Evolutionary conservation across 2,113 vertebrate species (phyloP).

Genomic region (Saimiri boliviensis): DNA sequence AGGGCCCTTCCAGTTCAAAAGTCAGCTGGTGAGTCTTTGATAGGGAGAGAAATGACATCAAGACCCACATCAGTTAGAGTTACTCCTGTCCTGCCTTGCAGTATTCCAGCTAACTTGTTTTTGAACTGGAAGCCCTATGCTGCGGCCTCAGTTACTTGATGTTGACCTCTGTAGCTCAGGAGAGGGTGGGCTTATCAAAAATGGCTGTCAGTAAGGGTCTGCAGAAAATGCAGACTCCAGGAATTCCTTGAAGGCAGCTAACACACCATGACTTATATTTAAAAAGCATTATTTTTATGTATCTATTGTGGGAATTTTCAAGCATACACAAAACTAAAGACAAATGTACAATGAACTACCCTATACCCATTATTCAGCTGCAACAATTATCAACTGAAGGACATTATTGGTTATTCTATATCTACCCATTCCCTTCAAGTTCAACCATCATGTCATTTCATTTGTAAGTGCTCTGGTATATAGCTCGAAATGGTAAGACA

Average conservation of each 20-base stretch:
- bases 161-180: not conserved
- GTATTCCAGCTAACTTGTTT: not conserved
- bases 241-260: not conserved
- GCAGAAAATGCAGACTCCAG: not conserved
- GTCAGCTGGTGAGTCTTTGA: not conserved
- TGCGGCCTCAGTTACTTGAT: not conserved
- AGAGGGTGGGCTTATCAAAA: not conserved
- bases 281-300: not conserved
- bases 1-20: not conserved
- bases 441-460: not conserved
- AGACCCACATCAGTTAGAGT: not conserved
- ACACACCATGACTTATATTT: not conserved
- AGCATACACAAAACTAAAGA: not conserved
- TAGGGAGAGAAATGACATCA: not conserved
- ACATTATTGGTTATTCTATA: not conserved
- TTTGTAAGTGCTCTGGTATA: not conserved
- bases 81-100: not conserved
- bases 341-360: not conserved
- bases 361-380: not conserved
- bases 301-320: not conserved
- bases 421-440: not conserved
- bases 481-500: not conserved
- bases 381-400: not conserved
- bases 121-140: not conserved
- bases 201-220: not conserved